Evolutionary conservation across 2,888 invertebrate species (phyloP).

Genomic region (Seira ritae): DNA sequence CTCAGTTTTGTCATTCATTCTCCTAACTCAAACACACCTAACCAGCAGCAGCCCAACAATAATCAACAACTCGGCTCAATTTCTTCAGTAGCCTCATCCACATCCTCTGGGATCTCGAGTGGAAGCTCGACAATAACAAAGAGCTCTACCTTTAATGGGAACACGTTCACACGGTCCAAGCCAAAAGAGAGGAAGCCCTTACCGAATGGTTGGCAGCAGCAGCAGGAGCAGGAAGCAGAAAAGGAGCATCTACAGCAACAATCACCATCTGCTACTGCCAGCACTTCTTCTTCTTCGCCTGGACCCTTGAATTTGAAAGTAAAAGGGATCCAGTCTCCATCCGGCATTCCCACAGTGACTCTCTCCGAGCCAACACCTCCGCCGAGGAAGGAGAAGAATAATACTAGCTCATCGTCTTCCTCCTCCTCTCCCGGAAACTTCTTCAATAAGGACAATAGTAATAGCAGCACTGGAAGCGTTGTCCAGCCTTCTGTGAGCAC

Average conservation of each 20-base stretch:
- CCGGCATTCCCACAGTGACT: constrained; percentile 43
- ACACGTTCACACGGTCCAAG: constrained; percentile 55
- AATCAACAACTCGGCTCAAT: constrained; percentile 24
- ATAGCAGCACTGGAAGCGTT: constrained; percentile 17
- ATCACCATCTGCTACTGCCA: background rate
- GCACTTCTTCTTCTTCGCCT: background rate
- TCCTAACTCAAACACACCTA: background rate
- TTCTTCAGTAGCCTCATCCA: constrained; percentile 4
- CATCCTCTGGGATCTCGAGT: constrained; percentile 44
- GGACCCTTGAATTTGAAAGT: constrained; percentile 16
- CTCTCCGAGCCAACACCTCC: constrained; percentile 43
- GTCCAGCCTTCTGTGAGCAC: background rate
- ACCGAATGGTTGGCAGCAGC: constrained; percentile 12
- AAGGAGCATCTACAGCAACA: background rate
- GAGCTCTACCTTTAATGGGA: constrained; percentile 44
- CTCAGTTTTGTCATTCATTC: constrained; percentile 44
- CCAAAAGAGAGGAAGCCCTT: constrained; percentile 45
- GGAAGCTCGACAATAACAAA: constrained; percentile 48
- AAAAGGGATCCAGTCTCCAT: constrained; percentile 19
- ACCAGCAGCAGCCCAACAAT: background rate
- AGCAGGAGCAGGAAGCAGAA: constrained; percentile 32
- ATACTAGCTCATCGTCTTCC: background rate
- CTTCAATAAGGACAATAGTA: constrained; percentile 31
- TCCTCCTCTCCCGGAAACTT: constrained; percentile 14
- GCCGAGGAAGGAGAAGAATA: constrained; percentile 5